Evolutionary conservation across 1,140 invertebrate genomes (phyloP).

Genomic region (Hypsibius dujardini): DNA sequence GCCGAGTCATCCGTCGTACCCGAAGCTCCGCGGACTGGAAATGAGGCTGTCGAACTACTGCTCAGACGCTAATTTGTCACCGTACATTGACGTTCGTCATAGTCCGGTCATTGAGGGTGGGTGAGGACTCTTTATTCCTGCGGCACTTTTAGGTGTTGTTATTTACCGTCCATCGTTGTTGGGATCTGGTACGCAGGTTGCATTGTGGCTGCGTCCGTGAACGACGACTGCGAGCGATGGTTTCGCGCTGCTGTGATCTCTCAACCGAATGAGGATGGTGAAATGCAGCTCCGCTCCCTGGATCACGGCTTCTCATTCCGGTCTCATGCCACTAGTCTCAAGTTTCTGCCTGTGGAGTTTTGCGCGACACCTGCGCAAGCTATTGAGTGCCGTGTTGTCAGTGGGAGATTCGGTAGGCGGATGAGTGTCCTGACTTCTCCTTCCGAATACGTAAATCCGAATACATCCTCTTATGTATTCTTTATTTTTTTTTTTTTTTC

Average conservation of each 20-base stretch:
- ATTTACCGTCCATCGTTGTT: not conserved
- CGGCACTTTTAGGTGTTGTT: not conserved
- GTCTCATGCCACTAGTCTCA: not conserved
- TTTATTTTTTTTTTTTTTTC: not conserved
- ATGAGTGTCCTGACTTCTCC: not conserved
- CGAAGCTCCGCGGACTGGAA: not conserved
- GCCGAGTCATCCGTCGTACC: not conserved
- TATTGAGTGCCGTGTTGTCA: not conserved
- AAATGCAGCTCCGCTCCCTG: not conserved
- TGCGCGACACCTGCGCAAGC: not conserved
- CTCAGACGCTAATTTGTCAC: not conserved
- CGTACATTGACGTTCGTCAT: not conserved
- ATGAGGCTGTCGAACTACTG: not conserved
- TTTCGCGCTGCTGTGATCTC: not conserved
- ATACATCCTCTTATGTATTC: not conserved
- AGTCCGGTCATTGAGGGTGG: not conserved
- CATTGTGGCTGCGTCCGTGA: not conserved
- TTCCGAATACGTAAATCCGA: not conserved
- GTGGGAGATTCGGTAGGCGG: conserved; percentile 5
- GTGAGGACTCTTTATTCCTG: not conserved
- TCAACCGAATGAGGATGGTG: not conserved
- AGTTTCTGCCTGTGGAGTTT: not conserved
- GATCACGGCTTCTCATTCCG: not conserved
- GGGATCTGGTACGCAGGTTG: not conserved
- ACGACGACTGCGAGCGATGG: not conserved